These are phyloP conservation scores for Eupithecia tripunctaria DNA, from an alignment of 2,888 invertebrate species.

Conservation along the genomic window DNA sequence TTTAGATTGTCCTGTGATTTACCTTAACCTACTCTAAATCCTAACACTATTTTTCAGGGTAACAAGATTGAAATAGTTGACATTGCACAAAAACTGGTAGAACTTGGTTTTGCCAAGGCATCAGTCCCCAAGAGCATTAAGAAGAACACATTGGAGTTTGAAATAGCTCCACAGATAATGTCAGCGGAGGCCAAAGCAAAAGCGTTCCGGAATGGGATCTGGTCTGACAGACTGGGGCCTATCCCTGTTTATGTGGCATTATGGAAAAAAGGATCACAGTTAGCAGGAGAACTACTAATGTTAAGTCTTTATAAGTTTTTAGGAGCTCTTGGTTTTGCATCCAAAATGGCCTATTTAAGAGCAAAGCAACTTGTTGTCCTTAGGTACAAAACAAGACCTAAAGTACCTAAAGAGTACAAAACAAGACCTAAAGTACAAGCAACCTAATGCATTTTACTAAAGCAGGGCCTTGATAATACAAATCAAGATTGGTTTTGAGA, in stretches of 20 bases:
- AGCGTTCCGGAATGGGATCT: conserved; percentile 72
- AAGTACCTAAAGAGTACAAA: conserved; percentile 46
- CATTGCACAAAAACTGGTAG: conserved; percentile 76
- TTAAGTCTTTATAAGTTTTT: conserved; percentile 60
- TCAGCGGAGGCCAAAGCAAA: conserved; percentile 75
- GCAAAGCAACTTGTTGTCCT: conserved; percentile 63
- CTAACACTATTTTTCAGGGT: conserved; percentile 56
- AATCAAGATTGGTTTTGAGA: no score
- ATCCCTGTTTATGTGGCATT: conserved; percentile 68
- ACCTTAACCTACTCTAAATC: neutral
- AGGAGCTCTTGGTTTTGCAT: conserved; percentile 54
- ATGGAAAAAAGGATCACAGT: conserved; percentile 70
- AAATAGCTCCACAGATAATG: conserved; percentile 68
- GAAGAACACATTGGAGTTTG: conserved; percentile 72
- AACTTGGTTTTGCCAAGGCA: conserved; percentile 78
- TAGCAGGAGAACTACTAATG: conserved; percentile 53
- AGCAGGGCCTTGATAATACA: conserved; percentile 1
- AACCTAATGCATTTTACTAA: conserved; percentile 67
- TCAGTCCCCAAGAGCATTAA: conserved; percentile 64
- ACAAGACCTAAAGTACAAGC: conserved; percentile 67
- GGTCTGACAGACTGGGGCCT: conserved; percentile 77
- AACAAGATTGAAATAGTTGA: conserved; percentile 74
- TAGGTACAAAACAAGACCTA: conserved; percentile 57
- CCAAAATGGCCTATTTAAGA: conserved; percentile 65
- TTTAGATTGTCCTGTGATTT: neutral